Percentiles rank a stretch among this genome's conserved stretches.
phyloP scores from a whole-genome alignment of 1,140 invertebrate species.

The Plectus sambesii region DNA sequence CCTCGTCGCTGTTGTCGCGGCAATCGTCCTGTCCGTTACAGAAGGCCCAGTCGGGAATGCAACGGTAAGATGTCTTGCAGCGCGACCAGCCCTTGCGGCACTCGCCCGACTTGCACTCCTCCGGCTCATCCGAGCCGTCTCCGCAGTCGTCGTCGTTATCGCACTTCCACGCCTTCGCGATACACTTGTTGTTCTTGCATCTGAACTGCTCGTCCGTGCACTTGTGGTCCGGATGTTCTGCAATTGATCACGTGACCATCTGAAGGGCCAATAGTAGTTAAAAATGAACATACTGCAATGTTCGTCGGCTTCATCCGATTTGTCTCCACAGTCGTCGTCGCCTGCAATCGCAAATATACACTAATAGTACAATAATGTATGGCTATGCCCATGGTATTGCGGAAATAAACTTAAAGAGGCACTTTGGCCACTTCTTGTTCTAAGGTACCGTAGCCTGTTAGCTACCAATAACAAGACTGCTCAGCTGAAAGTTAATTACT shows the following conservation, averaged over 20 bases:
- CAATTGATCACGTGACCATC: slow-evolving; percentile 6
- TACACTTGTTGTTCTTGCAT: slow-evolving; percentile 69
- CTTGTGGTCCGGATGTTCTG: slow-evolving; percentile 34
- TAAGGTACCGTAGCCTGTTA: too few species aligned
- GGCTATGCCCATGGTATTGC: too few species aligned
- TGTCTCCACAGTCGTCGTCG: slow-evolving; percentile 44
- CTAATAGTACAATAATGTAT: too few species aligned
- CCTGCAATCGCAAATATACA: too few species aligned
- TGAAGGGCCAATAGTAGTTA: not conserved
- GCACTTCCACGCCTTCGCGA: slow-evolving; percentile 63
- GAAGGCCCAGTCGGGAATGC: slow-evolving; percentile 46
- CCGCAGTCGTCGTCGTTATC: slow-evolving; percentile 70
- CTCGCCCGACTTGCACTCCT: slow-evolving; percentile 28
- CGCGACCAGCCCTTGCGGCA: slow-evolving; percentile 37
- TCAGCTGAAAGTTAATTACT: too few species aligned
- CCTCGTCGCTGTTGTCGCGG: slow-evolving; percentile 37
- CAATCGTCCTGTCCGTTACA: slow-evolving; percentile 45
- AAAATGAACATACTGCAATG: slow-evolving; percentile 27
- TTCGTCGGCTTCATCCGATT: slow-evolving; percentile 34
- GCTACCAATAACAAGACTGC: too few species aligned
- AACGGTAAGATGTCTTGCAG: slow-evolving; percentile 35
- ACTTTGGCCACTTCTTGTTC: too few species aligned
- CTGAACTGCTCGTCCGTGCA: slow-evolving; percentile 56
- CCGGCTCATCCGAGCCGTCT: slow-evolving; percentile 63
- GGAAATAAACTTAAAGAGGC: too few species aligned